These are phyloP conservation scores for Drosophila ogumai DNA, from an alignment of 1,140 invertebrate genomes.

Conservation along the genomic window DNA sequence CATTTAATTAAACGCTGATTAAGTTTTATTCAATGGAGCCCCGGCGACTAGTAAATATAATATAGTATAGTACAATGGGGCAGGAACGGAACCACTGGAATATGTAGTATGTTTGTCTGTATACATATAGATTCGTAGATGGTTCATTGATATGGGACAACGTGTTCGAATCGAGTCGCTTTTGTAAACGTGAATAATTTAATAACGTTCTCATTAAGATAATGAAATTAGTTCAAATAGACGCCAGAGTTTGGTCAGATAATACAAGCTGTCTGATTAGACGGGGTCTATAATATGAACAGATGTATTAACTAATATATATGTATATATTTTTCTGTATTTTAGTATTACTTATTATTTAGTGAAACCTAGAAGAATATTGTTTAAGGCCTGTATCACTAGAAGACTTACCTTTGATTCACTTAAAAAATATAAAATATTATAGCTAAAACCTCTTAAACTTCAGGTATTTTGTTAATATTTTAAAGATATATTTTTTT, in stretches of 20 bases:
- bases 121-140: slow-evolving; percentile 52
- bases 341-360: background rate
- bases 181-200: slow-evolving; percentile 81
- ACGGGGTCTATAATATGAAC: background rate
- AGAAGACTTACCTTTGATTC: too few species aligned
- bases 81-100: background rate
- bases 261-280: slow-evolving; percentile 45
- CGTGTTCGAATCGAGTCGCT: slow-evolving; percentile 50
- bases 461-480: too few species aligned
- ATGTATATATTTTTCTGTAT: background rate
- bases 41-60: slow-evolving; percentile 28
- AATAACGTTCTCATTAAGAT: slow-evolving; percentile 78
- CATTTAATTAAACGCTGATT: slow-evolving; percentile 82
- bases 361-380: too few species aligned
- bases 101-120: background rate
- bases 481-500: too few species aligned
- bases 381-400: too few species aligned
- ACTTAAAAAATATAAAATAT: too few species aligned
- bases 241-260: slow-evolving; percentile 39
- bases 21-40: slow-evolving; percentile 80
- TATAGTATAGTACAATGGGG: slow-evolving; percentile 36
- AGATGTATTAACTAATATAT: background rate
- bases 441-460: too few species aligned
- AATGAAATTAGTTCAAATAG: slow-evolving; percentile 76
- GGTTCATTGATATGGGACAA: slow-evolving; percentile 75